phyloP scores from a whole-genome alignment of 2,888 invertebrate species.

The Pecten maximus region DNA sequence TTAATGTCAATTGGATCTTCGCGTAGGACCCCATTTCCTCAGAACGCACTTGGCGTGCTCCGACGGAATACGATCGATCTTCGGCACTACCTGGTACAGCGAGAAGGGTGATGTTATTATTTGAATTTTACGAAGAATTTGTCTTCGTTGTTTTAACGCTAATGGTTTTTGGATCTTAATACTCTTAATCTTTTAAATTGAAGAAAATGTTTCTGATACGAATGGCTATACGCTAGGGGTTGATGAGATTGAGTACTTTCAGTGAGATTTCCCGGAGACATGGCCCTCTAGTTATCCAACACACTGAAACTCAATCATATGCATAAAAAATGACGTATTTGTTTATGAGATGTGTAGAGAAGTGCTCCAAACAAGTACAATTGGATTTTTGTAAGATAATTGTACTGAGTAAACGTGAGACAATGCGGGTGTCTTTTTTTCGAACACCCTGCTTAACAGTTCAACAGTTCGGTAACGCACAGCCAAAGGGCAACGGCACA shows the following conservation, averaged over 20 bases:
- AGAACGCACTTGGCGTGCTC: neutral
- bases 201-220: neutral
- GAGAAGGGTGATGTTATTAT: neutral
- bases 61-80: neutral
- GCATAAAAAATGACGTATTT: neutral
- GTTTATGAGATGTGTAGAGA: neutral
- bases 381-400: neutral
- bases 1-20: neutral
- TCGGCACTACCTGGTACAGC: neutral
- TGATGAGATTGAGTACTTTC: neutral
- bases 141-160: slow-evolving; percentile 16
- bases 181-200: neutral
- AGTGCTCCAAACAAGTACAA: neutral
- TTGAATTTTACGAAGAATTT: neutral
- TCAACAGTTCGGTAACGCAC: neutral
- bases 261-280: neutral
- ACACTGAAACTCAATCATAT: neutral
- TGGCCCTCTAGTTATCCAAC: neutral
- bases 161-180: neutral
- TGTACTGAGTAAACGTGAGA: neutral
- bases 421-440: neutral
- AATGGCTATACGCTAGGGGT: neutral
- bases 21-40: neutral
- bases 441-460: neutral
- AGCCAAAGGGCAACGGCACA: neutral